These are phyloP conservation scores for Cladorhizidae sp. DNA, from an alignment of 37 sponge, comb jelly and placozoan genomes.

Conservation along the genomic window DNA sequence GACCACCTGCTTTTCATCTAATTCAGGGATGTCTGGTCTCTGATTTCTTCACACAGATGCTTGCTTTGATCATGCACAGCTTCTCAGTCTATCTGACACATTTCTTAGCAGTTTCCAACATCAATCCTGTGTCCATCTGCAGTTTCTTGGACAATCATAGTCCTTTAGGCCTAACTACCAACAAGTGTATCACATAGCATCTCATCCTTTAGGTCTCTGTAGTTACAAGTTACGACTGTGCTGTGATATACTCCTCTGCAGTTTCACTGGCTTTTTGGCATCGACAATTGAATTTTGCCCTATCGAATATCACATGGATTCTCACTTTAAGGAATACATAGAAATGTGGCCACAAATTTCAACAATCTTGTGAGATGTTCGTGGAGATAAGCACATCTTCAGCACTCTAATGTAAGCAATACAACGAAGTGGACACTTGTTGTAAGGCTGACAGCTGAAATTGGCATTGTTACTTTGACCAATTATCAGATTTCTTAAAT, in stretches of 20 bases:
- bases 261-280: neutral
- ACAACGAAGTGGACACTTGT: neutral
- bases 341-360: neutral
- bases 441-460: too few species aligned
- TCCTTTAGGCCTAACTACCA: neutral
- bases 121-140: constrained; percentile 15
- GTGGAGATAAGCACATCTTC: constrained; percentile 5
- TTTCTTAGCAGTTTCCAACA: constrained; percentile 23
- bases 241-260: constrained; percentile 26
- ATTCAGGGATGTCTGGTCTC: too few species aligned
- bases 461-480: too few species aligned
- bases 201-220: neutral
- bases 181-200: constrained; percentile 10
- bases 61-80: constrained; percentile 10
- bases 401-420: neutral
- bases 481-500: too few species aligned
- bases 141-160: neutral
- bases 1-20: too few species aligned
- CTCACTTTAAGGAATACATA: constrained; percentile 12
- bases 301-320: constrained; percentile 13
- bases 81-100: constrained; percentile 6
- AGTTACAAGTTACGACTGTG: constrained; percentile 4
- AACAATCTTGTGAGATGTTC: neutral
- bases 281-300: constrained; percentile 11
- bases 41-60: too few species aligned